Percentiles rank a stretch among this genome's conserved stretches.
Evolutionary conservation across 2,797 vertebrate genomes (phyloP).

Genomic region (Scolopax rusticola): DNA sequence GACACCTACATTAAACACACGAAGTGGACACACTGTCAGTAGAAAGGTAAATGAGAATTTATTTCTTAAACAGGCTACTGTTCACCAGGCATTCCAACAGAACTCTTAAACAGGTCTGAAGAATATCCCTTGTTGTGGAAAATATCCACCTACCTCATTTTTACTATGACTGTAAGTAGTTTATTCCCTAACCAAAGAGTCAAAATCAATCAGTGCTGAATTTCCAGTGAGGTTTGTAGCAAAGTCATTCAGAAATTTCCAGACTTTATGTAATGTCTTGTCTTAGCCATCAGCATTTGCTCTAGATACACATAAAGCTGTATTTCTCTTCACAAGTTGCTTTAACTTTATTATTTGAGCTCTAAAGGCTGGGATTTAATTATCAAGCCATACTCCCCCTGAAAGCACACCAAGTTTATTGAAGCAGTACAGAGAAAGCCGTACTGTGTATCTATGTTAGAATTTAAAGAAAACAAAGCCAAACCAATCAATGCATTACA

Average conservation of each 20-base stretch:
- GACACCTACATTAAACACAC: not conserved
- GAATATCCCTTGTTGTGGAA: not conserved
- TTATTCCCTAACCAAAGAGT: not conserved
- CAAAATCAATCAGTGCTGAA: not conserved
- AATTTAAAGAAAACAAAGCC: not conserved
- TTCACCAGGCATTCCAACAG: not conserved
- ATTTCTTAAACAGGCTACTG: not conserved
- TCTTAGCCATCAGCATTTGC: not conserved
- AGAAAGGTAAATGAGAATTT: not conserved
- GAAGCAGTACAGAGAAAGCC: not conserved
- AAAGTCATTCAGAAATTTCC: not conserved
- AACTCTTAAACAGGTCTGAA: not conserved
- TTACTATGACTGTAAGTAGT: not conserved
- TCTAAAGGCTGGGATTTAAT: not conserved
- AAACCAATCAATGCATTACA: not conserved
- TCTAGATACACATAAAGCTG: not conserved
- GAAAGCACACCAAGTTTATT: not conserved
- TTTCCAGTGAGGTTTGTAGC: not conserved
- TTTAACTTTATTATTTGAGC: not conserved
- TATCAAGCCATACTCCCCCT: not conserved
- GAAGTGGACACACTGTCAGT: not conserved
- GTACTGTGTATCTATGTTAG: not conserved
- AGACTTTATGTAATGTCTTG: not conserved
- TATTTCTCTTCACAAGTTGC: not conserved
- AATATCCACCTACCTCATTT: not conserved